These are phyloP conservation scores for Caracal caracal DNA, from an alignment of 2,113 vertebrate species.

Conservation along the genomic window DNA sequence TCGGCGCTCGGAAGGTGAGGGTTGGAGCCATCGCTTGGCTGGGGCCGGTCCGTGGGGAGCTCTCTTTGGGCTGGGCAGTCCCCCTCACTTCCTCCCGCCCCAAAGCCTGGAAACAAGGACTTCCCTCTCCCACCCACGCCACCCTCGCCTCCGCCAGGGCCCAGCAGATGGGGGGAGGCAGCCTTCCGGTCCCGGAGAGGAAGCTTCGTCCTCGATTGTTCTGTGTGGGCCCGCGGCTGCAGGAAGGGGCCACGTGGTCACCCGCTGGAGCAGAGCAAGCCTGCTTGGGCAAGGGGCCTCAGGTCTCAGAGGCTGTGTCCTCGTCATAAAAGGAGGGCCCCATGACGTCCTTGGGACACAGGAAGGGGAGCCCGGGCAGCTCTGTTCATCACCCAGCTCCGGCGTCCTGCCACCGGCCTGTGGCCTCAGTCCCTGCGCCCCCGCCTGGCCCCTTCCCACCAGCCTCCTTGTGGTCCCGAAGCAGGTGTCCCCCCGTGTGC, in stretches of 20 bases:
- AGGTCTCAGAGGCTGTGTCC: not conserved
- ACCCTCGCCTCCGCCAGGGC: not conserved
- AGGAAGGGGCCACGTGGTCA: constrained; percentile 68
- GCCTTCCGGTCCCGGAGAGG: constrained; percentile 65
- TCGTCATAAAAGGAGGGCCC: not conserved
- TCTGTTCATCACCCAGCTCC: not conserved
- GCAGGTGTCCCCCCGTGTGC: fast-evolving
- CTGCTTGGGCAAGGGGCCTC: not conserved
- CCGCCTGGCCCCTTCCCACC: not conserved
- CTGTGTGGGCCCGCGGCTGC: not conserved
- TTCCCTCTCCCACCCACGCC: constrained; percentile 56
- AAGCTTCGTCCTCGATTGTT: constrained; percentile 72
- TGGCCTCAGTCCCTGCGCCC: not conserved
- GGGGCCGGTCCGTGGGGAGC: not conserved
- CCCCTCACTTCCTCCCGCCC: constrained; percentile 58
- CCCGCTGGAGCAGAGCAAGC: not conserved
- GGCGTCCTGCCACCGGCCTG: not conserved
- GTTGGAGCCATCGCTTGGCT: not conserved
- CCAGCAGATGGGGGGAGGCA: not conserved
- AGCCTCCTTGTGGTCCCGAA: not conserved
- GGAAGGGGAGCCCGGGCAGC: not conserved
- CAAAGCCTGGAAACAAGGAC: constrained; percentile 46
- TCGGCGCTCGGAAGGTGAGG: not conserved
- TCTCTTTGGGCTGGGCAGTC: not conserved
- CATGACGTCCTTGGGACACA: not conserved